Evolutionary conservation across 2,113 vertebrate genomes (phyloP).

Genomic region (Halichoeres trimaculatus): DNA sequence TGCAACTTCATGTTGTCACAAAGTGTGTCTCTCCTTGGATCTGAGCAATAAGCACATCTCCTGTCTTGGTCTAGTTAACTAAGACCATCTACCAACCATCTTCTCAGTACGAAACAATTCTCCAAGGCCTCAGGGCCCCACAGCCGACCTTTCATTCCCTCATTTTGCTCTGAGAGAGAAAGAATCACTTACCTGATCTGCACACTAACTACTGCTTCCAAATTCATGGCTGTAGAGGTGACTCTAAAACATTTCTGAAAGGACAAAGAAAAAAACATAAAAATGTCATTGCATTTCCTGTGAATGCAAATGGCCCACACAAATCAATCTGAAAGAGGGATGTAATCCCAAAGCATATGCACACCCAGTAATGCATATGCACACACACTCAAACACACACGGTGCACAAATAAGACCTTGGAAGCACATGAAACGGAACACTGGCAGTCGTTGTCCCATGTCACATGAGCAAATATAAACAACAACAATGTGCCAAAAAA

Average conservation of each 20-base stretch:
- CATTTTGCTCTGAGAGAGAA: conserved; percentile 1
- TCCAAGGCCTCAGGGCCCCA: conserved; percentile 18
- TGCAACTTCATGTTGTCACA: conserved; percentile 10
- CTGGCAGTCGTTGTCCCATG: conserved; percentile 1
- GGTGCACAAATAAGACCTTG: conserved; percentile 8
- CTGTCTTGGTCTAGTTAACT: conserved; percentile 25
- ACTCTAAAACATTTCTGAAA: conserved; percentile 43
- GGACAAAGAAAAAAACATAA: conserved; percentile 4
- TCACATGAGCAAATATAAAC: conserved; percentile 25
- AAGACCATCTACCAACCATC: conserved; percentile 2
- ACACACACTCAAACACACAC: background rate
- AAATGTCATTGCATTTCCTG: conserved; percentile 27
- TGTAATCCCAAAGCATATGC: conserved; percentile 35
- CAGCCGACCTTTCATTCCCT: conserved; percentile 23
- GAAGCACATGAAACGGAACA: conserved; percentile 8
- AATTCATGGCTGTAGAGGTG: conserved; percentile 36
- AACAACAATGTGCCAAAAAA: conserved; percentile 19
- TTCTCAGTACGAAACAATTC: conserved; percentile 1
- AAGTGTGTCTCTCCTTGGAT: conserved; percentile 15
- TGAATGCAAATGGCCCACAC: conserved; percentile 5
- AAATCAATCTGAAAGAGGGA: conserved; percentile 45
- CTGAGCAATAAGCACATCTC: conserved; percentile 15
- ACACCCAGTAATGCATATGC: background rate
- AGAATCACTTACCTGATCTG: conserved; percentile 19
- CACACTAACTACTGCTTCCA: conserved; percentile 33